Evolutionary conservation across 2,113 vertebrate species (phyloP).

Genomic region (Nestor notabilis): DNA sequence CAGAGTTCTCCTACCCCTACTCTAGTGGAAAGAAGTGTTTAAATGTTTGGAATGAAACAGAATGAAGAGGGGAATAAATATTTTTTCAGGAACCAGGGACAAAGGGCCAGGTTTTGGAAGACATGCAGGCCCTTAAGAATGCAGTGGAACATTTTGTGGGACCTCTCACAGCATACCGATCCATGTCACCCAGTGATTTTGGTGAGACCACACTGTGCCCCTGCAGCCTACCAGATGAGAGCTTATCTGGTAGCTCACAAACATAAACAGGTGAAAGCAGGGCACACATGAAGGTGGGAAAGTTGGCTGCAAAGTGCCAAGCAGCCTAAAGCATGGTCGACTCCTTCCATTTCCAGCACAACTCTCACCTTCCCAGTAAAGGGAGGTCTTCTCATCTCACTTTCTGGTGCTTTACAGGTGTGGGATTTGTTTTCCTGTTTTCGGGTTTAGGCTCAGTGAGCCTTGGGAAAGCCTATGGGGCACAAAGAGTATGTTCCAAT

Average conservation of each 20-base stretch:
- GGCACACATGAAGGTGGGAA: fast-evolving
- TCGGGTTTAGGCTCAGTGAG: neutral
- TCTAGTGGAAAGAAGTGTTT: neutral
- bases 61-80: neutral
- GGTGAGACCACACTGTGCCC: neutral
- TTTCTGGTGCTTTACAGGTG: neutral
- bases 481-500: neutral
- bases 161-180: neutral
- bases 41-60: neutral
- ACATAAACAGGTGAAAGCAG: neutral
- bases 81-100: neutral
- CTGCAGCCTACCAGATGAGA: neutral
- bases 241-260: neutral
- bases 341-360: neutral
- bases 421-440: neutral
- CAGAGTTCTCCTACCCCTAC: neutral
- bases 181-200: neutral
- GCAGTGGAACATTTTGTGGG: neutral
- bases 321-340: neutral
- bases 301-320: neutral
- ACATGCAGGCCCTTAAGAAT: neutral
- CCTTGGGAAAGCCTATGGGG: neutral
- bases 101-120: neutral
- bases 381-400: neutral
- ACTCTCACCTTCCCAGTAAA: neutral